A percentile compares a stretch with the other conserved stretches of the same genome.
Evolutionary conservation across 2,888 invertebrate species (phyloP).

Genomic region (Bugulina stolonifera): DNA sequence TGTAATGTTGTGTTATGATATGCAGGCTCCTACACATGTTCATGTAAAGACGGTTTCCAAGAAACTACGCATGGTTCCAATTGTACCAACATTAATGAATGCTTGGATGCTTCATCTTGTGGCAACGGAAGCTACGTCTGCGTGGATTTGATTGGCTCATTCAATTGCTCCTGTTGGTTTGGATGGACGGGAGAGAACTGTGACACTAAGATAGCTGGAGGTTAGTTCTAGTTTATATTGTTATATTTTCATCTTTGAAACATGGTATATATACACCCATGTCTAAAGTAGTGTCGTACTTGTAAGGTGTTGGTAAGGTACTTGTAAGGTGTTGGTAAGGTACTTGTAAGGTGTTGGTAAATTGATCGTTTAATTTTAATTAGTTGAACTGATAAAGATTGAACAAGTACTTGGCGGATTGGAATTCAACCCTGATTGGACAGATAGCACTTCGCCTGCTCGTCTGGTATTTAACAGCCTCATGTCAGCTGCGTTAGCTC

Average conservation of each 20-base stretch:
- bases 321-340: too few species aligned
- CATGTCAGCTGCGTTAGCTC: not conserved
- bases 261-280: too few species aligned
- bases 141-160: not conserved
- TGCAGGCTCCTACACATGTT: not conserved
- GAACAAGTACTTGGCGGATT: constrained; percentile 1
- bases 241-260: not conserved
- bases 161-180: not conserved
- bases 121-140: not conserved
- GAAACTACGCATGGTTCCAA: not conserved
- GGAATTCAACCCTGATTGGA: constrained; percentile 7
- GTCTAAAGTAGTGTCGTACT: too few species aligned
- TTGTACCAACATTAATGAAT: constrained; percentile 20
- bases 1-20: too few species aligned
- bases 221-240: not conserved
- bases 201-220: not conserved
- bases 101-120: not conserved
- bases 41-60: constrained; percentile 2
- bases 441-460: not conserved
- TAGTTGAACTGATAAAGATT: not conserved
- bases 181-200: not conserved
- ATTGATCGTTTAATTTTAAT: not conserved
- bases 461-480: not conserved
- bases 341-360: too few species aligned
- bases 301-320: too few species aligned